A percentile compares a stretch with the other conserved stretches of the same genome.
These are phyloP conservation scores for Trachops cirrhosus DNA, from an alignment of 2,797 vertebrate species.

Conservation along the genomic window DNA sequence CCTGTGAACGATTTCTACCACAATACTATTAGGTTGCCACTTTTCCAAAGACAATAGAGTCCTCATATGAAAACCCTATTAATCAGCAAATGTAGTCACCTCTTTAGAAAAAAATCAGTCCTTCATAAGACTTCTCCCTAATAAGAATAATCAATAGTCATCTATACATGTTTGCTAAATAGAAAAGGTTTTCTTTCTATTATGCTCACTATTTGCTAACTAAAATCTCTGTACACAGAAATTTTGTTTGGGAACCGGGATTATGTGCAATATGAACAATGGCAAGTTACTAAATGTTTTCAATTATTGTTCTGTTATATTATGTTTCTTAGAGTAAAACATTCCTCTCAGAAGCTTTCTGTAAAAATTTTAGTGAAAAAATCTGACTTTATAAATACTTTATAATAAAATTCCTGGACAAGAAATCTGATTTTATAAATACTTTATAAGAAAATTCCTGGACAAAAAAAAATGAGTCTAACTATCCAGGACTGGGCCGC, in stretches of 20 bases:
- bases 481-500: slow-evolving; percentile 44
- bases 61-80: neutral
- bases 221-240: neutral
- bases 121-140: neutral
- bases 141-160: neutral
- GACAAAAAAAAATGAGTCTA: slow-evolving; percentile 38
- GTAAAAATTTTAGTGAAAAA: slow-evolving; percentile 64
- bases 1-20: neutral
- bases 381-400: slow-evolving; percentile 45
- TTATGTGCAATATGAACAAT: neutral
- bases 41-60: neutral
- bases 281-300: neutral
- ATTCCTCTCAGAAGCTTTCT: slow-evolving; percentile 42
- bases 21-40: neutral
- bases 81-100: neutral
- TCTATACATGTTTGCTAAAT: neutral
- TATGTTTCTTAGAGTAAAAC: neutral
- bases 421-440: slow-evolving; percentile 46
- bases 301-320: neutral
- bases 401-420: slow-evolving; percentile 19
- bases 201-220: neutral
- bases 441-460: slow-evolving; percentile 41
- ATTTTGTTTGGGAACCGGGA: neutral
- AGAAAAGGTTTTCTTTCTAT: slow-evolving; percentile 8
- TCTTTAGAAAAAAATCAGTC: neutral